A percentile compares a stretch with the other conserved stretches of the same genome.
phyloP scores from a whole-genome alignment of 2,797 vertebrate genomes.

The Cyclopterus lumpus region DNA sequence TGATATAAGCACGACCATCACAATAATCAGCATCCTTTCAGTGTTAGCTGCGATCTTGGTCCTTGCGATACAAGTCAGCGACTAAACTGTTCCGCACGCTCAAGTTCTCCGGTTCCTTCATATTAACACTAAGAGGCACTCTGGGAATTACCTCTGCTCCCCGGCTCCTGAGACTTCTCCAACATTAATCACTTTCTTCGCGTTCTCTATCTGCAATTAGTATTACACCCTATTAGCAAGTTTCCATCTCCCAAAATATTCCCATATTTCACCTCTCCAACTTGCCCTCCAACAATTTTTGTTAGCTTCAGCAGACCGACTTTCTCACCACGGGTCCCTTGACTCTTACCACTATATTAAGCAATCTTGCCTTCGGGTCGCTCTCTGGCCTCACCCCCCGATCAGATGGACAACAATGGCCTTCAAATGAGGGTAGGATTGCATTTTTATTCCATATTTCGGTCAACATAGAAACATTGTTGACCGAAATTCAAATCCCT shows the following conservation, averaged over 20 bases:
- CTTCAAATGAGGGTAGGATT: neutral
- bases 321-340: neutral
- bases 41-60: conserved; percentile 7
- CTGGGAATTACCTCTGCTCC: neutral
- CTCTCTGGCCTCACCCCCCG: neutral
- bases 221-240: neutral
- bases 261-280: conserved; percentile 3
- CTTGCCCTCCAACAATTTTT: conserved; percentile 17
- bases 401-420: neutral
- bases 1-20: neutral
- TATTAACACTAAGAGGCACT: neutral
- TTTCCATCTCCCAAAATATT: conserved; percentile 13
- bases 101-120: neutral
- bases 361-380: conserved; percentile 1
- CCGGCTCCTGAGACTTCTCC: neutral
- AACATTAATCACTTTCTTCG: neutral
- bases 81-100: neutral
- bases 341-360: conserved; percentile 1
- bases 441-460: neutral
- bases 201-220: conserved; percentile 6
- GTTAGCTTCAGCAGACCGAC: neutral
- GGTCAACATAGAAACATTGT: neutral
- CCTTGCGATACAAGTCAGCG: conserved; percentile 5
- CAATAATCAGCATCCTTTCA: conserved; percentile 16
- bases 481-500: no score